Base-by-base conservation (phyloP, 1,140 invertebrate genomes). In the Aporrectodea caliginosa region DNA sequence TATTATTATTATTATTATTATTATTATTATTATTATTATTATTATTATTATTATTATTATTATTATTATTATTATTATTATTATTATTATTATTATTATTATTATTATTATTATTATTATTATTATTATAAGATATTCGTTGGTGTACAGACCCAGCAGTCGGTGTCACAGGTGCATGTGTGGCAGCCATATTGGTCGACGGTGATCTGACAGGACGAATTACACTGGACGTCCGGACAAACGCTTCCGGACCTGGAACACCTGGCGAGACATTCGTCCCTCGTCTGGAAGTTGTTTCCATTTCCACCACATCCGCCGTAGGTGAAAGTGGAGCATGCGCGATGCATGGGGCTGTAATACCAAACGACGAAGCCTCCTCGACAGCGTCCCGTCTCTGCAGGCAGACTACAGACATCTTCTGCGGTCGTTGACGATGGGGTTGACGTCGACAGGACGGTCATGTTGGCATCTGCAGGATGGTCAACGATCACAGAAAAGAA, bases 271-370 rank as follows among this genome's bases (percentile, higher is more conserved):
- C 95, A 96, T 77, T 93, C 92, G 85, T 96, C 94, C 84, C 92
- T 91, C 0, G 93, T 93, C 2, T 92, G 85, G 88, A 94, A 96
- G 84, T 93, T 90, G 85, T 96, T 96, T 27, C 91, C 91, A 84
- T 95, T 96, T 71, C 94, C 94, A 73, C 91, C 92, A 85, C 94
- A 96, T 12, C 94, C 94, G 12, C 92, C 92, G 84, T 94, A 96
- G 2, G 91, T 76, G 79, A 79, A 82, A 30, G 35, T 30, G 83
- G 33, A 31, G 80, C 83, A 72, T 2, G 70, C 70, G 70, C n/a
- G 70, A 14, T 6, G 2, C n/a, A 14, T 72, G 70, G 70, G 14
- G 70, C 32, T 32, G 70, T 72, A 72, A n/a, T 29, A 72, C 70
- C 70, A 72, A 14, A 6, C 6, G 2, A 12, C 70, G n/a, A 6